Evolutionary conservation across 2,888 invertebrate species (phyloP), one percentile per base, ranked within the genome.

Genomic region (Agrotis ipsilon): DNA sequence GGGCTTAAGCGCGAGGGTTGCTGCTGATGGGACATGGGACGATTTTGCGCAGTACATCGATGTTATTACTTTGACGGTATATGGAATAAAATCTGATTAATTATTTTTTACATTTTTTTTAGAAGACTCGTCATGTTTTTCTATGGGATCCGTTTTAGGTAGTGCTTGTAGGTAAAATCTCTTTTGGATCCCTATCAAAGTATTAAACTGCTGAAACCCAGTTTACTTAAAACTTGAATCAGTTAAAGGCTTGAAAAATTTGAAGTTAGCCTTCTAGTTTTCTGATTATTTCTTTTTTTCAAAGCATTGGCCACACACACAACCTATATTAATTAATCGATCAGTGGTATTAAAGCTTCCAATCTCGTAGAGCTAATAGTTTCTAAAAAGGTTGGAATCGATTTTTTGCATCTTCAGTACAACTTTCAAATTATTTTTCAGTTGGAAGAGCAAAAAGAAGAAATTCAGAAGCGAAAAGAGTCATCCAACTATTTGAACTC

Each of bases 401-500:
- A 5, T 32, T 32, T 32, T 6, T 7, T 32, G 6, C 32, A 32
- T 32, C 32, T 32, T 32, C 32, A 32, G 32, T 32, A 32, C 6
- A 32, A 32, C 32, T 32, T 32, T 32, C 7, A 39, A 2, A 39
- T 39, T 39, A 39, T 39, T 39, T 61, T 52, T 4, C 81, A 96
- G 95, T 64, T 91, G 5, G 92, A 94, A 69, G 92, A 96, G 55
- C 95, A 96, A 75, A 80, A 91, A 64, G 92, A 90, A n/a, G 95
- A 96, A 75, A 91, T 96, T 71, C 84, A 68, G 19, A 91, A 93
- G 39, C 89, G 96, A 2, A 90, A 94, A 69, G 80, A 89, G 9
- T 92, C 94, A 0, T 88, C 91, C 0, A 96, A 96, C 85, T 96
- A 94, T 64, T 69, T 88, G 76, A 95, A 95, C 79, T 91, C 95